Base-by-base conservation (phyloP, 2,888 invertebrate species). In the Drosophila anceps region DNA sequence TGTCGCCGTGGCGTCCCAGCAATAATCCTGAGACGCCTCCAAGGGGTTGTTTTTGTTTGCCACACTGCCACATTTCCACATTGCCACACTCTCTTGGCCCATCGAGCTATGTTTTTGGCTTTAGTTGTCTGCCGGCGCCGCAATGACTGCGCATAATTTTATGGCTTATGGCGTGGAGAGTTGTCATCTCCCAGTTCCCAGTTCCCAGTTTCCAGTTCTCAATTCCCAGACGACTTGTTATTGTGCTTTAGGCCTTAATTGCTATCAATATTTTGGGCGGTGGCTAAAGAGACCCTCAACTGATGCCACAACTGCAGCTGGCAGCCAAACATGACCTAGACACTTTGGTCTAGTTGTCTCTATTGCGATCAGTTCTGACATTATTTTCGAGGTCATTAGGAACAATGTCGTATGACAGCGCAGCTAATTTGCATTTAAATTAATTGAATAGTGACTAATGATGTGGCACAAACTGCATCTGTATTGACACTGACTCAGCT, bases 101-200 rank as follows among this genome's bases (percentile, higher is more conserved):
- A 66, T 48, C 57, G 31, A 48, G 27, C 50, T 50, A 46, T 53
- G 60, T 60, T 63, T 50, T 51, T 64, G 46, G 62, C 24, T 72
- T 69, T 67, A 60, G 54, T 65, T 77, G 68, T 53, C 53, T 65
- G 57, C 44, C 79, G 87, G 87, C 87, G 87, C 87, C 87, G 64
- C 74, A 60, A 76, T 82, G 87, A 90, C 87, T 90, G 77, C 76
- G 86, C 88, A 90, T 90, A 88, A 86, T 90, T 88, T 90, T 72
- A 78, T 84, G 77, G 64, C 69, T 72, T 67, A 50, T 50, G 33
- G 50, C 70, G 59, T 73, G 48, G 29, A 27, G 50, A 65, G 66
- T 67, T 76, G 69, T 75, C 39, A 29, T 37, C 7, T 54, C 54
- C 20, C 35, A 68, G 65, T 64, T 75, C 68, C 73, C 48, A 48